A percentile compares a stretch with the other conserved stretches of the same genome.
Evolutionary conservation across 1,140 invertebrate genomes (phyloP).

Genomic region (Pseudomyrmex concolor): DNA sequence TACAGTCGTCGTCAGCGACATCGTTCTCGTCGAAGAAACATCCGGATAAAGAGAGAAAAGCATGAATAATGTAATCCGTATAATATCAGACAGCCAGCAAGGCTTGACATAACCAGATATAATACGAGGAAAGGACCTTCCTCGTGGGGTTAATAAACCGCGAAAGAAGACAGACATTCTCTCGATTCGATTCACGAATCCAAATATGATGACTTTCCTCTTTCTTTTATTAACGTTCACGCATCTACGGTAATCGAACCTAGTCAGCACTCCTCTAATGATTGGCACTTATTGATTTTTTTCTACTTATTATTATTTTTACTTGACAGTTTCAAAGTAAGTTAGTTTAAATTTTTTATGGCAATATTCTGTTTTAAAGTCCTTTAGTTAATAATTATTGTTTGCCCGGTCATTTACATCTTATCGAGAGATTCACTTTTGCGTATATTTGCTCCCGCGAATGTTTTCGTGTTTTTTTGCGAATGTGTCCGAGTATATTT

Average conservation of each 20-base stretch:
- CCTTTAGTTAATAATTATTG: too few species aligned
- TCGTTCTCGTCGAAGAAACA: constrained; percentile 54
- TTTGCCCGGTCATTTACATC: too few species aligned
- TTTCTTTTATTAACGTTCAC: constrained; percentile 8
- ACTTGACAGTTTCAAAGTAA: too few species aligned
- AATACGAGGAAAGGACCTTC: constrained; percentile 51
- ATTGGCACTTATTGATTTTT: too few species aligned
- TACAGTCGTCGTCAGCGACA: constrained; percentile 23
- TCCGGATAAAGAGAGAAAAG: constrained; percentile 63
- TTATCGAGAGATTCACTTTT: constrained; percentile 3
- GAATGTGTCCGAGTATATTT: background rate
- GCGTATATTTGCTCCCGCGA: background rate
- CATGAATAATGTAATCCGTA: constrained; percentile 74
- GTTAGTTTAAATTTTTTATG: too few species aligned
- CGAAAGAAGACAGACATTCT: constrained; percentile 55
- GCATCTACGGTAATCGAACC: constrained; percentile 25
- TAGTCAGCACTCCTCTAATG: too few species aligned
- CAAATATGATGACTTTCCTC: constrained; percentile 29
- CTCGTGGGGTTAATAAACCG: constrained; percentile 57
- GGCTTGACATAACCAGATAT: constrained; percentile 61
- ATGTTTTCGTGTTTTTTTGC: too few species aligned
- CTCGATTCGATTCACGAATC: constrained; percentile 14
- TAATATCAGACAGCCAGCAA: constrained; percentile 60
- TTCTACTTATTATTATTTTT: too few species aligned
- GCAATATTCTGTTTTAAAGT: too few species aligned